Base-by-base conservation (phyloP, 2,797 vertebrate genomes). In the Eidolon dupreanum region DNA sequence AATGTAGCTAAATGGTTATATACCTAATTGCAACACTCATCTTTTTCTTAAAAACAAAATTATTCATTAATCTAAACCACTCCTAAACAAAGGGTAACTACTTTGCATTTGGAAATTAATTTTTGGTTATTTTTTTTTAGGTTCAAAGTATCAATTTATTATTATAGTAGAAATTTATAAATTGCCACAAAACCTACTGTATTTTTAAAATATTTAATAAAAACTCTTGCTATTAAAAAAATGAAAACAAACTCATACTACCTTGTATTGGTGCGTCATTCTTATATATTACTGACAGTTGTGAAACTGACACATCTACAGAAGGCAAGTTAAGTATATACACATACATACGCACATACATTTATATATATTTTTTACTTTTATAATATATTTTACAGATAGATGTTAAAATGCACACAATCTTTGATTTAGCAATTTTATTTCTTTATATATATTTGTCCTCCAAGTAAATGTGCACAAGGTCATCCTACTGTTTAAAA, bases 161-260 rank as follows among this genome's bases (percentile, higher is more conserved):
- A 36, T 70, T 61, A 83, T 31, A 70, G 28, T 86, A 90, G 43
- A 93, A 73, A 87, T 88, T 49, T 96, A 53, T 93, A 75, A 95
- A 5, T 78, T 89, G 28, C 13, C 31, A 87, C 26, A 88, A 63
- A 88, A 51, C 92, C 33, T 94, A 41, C 70, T 88, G 13, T 95
- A 79, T 82, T 95, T 97, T 96, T 19, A 59, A 75, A 95, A 43
- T 92, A 79, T 1, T 66, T 63, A 97, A 95, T 97, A 95, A 97
- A 97, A 92, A 75, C 22, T 6, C 5, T 93, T 95, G 7, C 12
- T 81, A 15, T 92, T 91, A 9, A 49, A 13, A 46, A 49, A 15
- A 49, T 49, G 46, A 86, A 73, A 95, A 77, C 36, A 79, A 89
- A 79, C 46, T 36, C 5, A 17, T 22, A 16, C 3, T 68, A 19